Evolutionary conservation across 2,888 invertebrate genomes (phyloP).

Genomic region (Dynastes tityus): DNA sequence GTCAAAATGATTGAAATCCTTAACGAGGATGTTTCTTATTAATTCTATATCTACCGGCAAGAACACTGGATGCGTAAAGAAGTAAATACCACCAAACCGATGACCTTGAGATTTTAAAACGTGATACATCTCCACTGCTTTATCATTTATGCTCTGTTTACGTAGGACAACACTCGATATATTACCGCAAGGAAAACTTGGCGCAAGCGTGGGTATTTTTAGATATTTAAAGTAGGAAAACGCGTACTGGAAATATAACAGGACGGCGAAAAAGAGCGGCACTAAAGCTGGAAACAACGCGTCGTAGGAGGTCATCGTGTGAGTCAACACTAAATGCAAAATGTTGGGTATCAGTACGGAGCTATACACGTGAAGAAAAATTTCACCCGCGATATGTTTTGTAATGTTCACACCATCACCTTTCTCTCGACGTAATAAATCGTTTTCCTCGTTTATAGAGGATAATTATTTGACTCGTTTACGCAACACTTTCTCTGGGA

Average conservation of each 20-base stretch:
- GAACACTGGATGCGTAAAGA: constrained; percentile 76
- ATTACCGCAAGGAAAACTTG: constrained; percentile 77
- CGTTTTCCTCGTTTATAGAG: background rate
- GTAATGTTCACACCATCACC: background rate
- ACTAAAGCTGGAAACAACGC: constrained; percentile 32
- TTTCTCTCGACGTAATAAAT: constrained; percentile 4
- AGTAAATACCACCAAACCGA: constrained; percentile 75
- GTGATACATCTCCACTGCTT: constrained; percentile 71
- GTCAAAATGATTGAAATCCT: constrained; percentile 78
- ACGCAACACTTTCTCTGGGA: constrained; percentile 2
- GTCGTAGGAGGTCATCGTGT: constrained; percentile 39
- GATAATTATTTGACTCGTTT: background rate
- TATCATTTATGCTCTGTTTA: constrained; percentile 76
- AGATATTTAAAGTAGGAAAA: constrained; percentile 76
- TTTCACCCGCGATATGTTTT: constrained; percentile 18
- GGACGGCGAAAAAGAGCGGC: constrained; percentile 20
- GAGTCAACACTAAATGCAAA: constrained; percentile 9
- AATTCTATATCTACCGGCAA: constrained; percentile 77
- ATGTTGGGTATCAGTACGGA: background rate
- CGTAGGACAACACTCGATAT: constrained; percentile 73
- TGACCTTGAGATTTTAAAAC: constrained; percentile 68
- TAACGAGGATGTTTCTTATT: constrained; percentile 75
- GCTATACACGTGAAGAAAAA: background rate
- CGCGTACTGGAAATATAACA: constrained; percentile 62
- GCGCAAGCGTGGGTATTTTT: constrained; percentile 74